Conservation (phyloP, 2,797 vertebrate species). For the Crossoptilon crossoptilon region DNA sequence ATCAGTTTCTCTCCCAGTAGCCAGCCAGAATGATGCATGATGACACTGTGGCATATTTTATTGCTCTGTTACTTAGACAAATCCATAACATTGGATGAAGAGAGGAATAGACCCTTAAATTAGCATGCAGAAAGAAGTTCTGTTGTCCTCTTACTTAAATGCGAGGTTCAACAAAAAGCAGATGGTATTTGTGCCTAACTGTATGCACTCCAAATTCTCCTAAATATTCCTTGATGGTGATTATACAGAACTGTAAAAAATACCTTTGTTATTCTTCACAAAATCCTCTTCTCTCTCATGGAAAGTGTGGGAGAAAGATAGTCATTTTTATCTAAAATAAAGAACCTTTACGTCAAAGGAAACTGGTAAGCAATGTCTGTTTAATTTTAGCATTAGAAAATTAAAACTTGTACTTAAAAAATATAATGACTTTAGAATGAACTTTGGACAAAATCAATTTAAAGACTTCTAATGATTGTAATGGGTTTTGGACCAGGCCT, state of each 20-base stretch:
- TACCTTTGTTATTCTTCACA: not conserved
- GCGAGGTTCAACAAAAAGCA: not conserved
- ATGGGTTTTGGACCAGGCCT: conserved; percentile 13
- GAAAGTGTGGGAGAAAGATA: not conserved
- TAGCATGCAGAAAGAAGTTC: not conserved
- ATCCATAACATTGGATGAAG: not conserved
- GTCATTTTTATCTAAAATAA: not conserved
- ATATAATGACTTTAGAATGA: conserved; percentile 26
- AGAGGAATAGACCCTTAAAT: not conserved
- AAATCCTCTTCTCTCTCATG: not conserved
- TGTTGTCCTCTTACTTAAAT: not conserved
- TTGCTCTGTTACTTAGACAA: not conserved
- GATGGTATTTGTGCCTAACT: not conserved
- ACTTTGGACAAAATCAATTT: conserved; percentile 48
- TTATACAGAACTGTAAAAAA: not conserved
- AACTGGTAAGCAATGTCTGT: conserved; percentile 9
- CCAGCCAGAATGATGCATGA: not conserved
- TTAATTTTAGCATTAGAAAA: conserved; percentile 46
- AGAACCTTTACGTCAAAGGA: not conserved
- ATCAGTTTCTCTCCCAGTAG: not conserved
- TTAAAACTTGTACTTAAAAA: conserved; percentile 47
- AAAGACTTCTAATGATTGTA: conserved; percentile 31
- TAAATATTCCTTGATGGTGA: not conserved
- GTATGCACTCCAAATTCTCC: not conserved
- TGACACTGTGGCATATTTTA: not conserved